These are phyloP conservation scores for Chrysina gloriosa DNA, from an alignment of 2,888 invertebrate species.

Conservation along the genomic window DNA sequence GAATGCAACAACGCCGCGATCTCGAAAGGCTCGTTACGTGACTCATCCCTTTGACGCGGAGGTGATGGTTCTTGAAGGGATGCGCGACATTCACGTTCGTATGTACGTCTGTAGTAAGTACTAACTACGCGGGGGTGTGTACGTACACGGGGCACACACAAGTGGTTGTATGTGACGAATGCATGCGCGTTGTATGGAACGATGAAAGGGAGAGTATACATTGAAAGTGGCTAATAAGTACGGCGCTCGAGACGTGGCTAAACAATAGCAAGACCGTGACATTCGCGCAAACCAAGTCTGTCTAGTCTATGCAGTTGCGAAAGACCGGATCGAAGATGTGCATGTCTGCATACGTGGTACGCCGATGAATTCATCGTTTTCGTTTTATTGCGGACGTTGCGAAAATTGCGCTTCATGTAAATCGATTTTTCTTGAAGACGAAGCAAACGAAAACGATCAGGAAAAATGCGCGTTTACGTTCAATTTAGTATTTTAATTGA, in stretches of 20 bases:
- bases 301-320: not conserved
- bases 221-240: conserved; percentile 51
- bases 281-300: conserved; percentile 47
- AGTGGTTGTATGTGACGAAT: conserved; percentile 19
- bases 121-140: not conserved
- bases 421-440: no score
- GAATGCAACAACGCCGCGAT: no score
- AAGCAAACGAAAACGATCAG: no score
- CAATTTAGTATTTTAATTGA: no score
- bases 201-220: conserved; percentile 43
- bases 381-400: no score
- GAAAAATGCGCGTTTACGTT: no score
- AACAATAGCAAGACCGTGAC: conserved; percentile 51
- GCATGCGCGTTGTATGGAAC: not conserved
- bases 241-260: conserved; percentile 51
- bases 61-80: not conserved
- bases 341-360: not conserved
- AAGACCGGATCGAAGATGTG: conserved; percentile 13
- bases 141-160: not conserved
- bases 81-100: not conserved
- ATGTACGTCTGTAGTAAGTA: not conserved
- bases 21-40: no score
- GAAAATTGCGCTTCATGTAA: no score
- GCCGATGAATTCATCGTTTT: no score
- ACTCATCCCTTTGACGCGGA: not conserved